phyloP scores from a whole-genome alignment of 2,113 vertebrate genomes.

The Strix uralensis region DNA sequence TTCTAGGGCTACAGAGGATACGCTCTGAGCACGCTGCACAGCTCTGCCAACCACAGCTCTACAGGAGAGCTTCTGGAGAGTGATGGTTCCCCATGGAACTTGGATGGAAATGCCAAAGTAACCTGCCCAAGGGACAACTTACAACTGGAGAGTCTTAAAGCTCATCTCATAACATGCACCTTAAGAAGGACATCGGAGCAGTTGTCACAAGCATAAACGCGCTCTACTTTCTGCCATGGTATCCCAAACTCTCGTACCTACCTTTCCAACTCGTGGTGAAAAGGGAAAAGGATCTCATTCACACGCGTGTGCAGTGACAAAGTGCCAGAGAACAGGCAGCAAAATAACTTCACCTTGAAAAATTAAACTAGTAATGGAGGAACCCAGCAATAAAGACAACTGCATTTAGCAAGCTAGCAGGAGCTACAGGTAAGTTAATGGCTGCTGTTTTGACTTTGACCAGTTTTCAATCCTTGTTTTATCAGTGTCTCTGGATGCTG shows the following conservation, averaged over 20 bases:
- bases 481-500: neutral
- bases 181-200: neutral
- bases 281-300: neutral
- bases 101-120: neutral
- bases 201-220: neutral
- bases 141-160: neutral
- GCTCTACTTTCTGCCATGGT: neutral
- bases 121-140: neutral
- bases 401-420: neutral
- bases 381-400: neutral
- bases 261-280: neutral
- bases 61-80: neutral
- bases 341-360: neutral
- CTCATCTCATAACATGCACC: neutral
- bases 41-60: neutral
- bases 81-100: neutral
- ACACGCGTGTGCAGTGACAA: rapidly evolving
- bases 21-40: rapidly evolving
- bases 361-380: no score
- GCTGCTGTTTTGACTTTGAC: neutral
- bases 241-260: neutral
- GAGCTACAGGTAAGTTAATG: neutral
- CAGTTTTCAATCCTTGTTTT: neutral
- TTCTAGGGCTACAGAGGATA: neutral
- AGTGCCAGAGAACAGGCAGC: neutral